These are phyloP conservation scores for Triplophysa bombifrons DNA, from an alignment of 2,797 vertebrate genomes.

Conservation along the genomic window DNA sequence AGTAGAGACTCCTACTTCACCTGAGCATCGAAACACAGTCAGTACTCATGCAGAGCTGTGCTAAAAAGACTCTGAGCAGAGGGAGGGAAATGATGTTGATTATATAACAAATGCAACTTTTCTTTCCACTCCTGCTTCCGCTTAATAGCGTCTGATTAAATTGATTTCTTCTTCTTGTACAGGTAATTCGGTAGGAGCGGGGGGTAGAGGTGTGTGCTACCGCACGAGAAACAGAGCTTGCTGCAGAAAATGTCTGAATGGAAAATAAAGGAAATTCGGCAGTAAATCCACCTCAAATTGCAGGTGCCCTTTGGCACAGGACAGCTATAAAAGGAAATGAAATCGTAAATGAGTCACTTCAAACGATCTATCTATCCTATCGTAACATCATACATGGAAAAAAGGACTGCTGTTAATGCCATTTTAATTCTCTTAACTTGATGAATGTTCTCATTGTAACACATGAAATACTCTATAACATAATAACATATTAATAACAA, in stretches of 20 bases:
- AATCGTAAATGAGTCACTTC: constrained; percentile 69
- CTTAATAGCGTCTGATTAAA: constrained; percentile 42
- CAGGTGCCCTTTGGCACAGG: constrained; percentile 50
- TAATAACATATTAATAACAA: too few relatives aligned
- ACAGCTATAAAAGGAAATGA: constrained; percentile 60
- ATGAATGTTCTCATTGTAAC: neutral
- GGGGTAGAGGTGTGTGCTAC: neutral
- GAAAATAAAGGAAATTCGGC: constrained; percentile 47
- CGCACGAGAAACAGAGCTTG: constrained; percentile 50
- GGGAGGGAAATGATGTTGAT: neutral
- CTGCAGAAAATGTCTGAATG: constrained; percentile 25
- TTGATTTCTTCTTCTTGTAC: constrained; percentile 47
- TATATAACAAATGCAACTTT: constrained; percentile 20
- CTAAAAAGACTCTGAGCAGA: neutral
- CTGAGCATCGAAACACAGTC: neutral
- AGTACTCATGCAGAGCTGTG: constrained; percentile 13
- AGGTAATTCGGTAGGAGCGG: constrained; percentile 30
- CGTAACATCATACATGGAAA: constrained; percentile 15
- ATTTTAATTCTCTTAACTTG: neutral
- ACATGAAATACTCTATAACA: neutral
- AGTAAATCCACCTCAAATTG: constrained; percentile 56
- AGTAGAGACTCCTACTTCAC: neutral
- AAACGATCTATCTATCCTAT: constrained; percentile 38
- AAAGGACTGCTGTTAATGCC: neutral
- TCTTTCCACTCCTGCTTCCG: neutral